Evolutionary conservation across 2,888 invertebrate genomes (phyloP).

Genomic region (Camponotus fellah): DNA sequence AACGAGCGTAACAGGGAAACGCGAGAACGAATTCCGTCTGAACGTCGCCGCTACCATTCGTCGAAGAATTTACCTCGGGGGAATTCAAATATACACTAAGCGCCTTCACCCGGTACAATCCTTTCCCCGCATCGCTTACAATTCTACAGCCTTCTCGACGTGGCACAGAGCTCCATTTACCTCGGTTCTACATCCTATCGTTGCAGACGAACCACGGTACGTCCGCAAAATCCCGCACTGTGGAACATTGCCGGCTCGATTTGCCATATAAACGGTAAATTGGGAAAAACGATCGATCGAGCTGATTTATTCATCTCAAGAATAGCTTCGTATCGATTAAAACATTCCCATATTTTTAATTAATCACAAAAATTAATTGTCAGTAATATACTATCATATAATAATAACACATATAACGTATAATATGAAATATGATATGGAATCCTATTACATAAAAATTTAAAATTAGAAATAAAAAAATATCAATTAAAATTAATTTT

Average conservation of each 20-base stretch:
- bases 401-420: neutral
- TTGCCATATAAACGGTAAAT: constrained; percentile 56
- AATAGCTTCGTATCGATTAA: neutral
- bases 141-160: constrained; percentile 53
- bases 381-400: neutral
- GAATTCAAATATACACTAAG: constrained; percentile 78
- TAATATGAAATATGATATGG: no score
- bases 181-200: constrained; percentile 17
- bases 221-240: constrained; percentile 44
- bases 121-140: constrained; percentile 24
- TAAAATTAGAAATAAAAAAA: no score
- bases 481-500: no score
- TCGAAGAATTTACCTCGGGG: constrained; percentile 74
- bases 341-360: neutral
- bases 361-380: neutral
- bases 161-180: constrained; percentile 65
- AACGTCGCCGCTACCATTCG: constrained; percentile 56
- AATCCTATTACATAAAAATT: no score
- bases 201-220: constrained; percentile 42
- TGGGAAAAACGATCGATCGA: constrained; percentile 30
- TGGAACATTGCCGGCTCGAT: constrained; percentile 45
- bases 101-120: constrained; percentile 56
- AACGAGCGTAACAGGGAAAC: constrained; percentile 37
- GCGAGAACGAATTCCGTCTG: constrained; percentile 70
- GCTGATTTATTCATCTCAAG: neutral